Percentiles rank a stretch among this genome's conserved stretches.
phyloP scores from a whole-genome alignment of 2,797 vertebrate species.

The Onychomys torridus region DNA sequence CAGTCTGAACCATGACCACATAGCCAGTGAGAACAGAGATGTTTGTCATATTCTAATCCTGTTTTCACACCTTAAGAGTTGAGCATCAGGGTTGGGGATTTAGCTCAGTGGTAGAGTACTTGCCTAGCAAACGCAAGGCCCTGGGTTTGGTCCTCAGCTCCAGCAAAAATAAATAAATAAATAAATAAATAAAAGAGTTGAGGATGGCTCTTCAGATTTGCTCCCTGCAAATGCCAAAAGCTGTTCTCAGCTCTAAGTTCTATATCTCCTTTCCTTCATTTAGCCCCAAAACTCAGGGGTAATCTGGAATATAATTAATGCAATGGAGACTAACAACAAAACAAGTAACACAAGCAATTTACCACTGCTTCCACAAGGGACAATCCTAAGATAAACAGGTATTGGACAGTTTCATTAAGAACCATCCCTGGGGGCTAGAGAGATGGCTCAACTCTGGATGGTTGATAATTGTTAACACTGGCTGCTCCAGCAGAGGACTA shows the following conservation, averaged over 20 bases:
- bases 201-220: background rate
- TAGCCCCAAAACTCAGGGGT: background rate
- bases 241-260: background rate
- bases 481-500: background rate
- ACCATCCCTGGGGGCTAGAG: background rate
- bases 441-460: background rate
- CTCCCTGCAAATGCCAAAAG: background rate
- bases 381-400: background rate
- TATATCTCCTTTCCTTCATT: background rate
- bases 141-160: too few species aligned
- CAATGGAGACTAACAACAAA: background rate
- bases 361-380: background rate
- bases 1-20: background rate
- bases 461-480: background rate
- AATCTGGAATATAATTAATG: constrained; percentile 13
- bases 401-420: background rate
- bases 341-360: background rate
- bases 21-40: background rate
- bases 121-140: too few species aligned
- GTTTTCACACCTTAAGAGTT: background rate
- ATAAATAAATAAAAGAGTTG: too few species aligned
- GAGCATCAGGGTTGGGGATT: too few species aligned
- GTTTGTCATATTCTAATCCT: background rate
- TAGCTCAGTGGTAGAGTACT: too few species aligned
- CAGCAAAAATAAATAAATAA: too few species aligned